phyloP scores from a whole-genome alignment of 2,888 invertebrate species.

The Acanthosepion esculentum region DNA sequence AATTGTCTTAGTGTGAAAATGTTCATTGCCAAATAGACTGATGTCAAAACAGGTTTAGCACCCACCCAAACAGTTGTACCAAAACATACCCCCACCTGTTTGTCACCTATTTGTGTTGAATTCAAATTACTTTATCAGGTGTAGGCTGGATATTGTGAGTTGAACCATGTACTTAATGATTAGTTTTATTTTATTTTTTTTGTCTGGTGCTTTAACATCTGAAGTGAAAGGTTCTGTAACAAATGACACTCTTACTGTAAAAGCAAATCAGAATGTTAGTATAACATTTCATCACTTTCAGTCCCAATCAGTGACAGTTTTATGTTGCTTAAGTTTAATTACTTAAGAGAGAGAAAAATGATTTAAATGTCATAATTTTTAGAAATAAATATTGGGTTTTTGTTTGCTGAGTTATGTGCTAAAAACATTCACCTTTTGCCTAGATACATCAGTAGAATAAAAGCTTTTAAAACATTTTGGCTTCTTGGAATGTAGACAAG shows the following conservation, averaged over 20 bases:
- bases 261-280: neutral
- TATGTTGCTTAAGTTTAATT: neutral
- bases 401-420: neutral
- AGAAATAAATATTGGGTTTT: neutral
- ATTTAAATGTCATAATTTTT: neutral
- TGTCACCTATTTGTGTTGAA: no score
- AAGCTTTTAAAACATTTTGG: neutral
- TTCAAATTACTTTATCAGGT: no score
- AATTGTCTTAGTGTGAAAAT: no score
- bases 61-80: no score
- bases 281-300: neutral
- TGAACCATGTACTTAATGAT: neutral
- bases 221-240: neutral
- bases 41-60: no score
- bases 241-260: neutral
- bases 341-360: neutral
- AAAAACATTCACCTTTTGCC: neutral
- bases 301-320: neutral
- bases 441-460: neutral
- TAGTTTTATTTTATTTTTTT: neutral
- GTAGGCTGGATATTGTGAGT: neutral
- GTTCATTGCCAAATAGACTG: no score
- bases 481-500: no score
- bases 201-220: neutral
- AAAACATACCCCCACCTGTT: no score